Evolutionary conservation across 2,888 invertebrate genomes (phyloP).

Genomic region (Theretra japonica): DNA sequence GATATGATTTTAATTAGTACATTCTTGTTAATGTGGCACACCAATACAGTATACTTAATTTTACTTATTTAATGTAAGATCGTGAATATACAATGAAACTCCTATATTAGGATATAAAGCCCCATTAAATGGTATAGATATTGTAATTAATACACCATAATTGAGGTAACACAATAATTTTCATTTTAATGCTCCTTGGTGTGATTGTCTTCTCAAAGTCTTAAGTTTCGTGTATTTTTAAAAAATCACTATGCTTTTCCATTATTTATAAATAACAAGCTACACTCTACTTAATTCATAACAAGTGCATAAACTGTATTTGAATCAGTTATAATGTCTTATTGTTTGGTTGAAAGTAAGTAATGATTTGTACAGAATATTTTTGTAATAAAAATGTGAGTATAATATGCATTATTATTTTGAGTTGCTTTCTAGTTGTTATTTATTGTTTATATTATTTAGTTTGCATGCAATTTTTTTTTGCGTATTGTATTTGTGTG

Average conservation of each 20-base stretch:
- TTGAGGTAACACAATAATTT: background rate
- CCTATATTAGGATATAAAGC: background rate
- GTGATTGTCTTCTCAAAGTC: background rate
- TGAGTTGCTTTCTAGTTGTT: background rate
- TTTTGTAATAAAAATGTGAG: conserved; percentile 41
- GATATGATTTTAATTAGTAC: background rate
- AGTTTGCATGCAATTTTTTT: too few relatives aligned
- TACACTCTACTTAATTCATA: background rate
- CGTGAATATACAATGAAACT: background rate
- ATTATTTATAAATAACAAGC: background rate
- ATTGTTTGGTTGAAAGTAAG: conserved; percentile 11
- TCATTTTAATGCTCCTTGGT: background rate
- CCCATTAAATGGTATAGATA: background rate
- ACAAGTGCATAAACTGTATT: background rate
- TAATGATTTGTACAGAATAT: conserved; percentile 47
- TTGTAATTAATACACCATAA: background rate
- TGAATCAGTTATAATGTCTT: background rate
- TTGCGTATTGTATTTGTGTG: too few relatives aligned
- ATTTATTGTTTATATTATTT: background rate
- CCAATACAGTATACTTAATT: background rate
- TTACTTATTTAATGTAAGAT: background rate
- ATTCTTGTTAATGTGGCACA: background rate
- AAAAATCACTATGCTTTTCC: conserved; percentile 2
- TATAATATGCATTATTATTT: background rate
- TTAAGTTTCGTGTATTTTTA: background rate